Percentiles rank a stretch among this genome's conserved stretches.
Conservation (phyloP, 2,113 vertebrate species). For the Felis catus region F.catus_Fca126_mat1.0 CM031414.1:54525501-54526000, state of each 20-base stretch:
- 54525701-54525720: background rate
- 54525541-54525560: background rate
- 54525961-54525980: background rate
- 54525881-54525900: background rate
- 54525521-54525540: background rate
- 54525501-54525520: background rate
- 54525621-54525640: background rate
- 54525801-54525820: background rate
- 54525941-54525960: background rate
- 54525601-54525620: background rate
- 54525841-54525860: background rate
- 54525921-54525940: no score
- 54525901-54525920: fast-evolving
- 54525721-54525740: background rate
- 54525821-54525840: background rate
- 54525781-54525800: background rate
- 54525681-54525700: background rate
- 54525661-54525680: constrained; percentile 38
- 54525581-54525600: background rate
- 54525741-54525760: background rate
- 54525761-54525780: background rate
- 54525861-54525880: no score
- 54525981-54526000: background rate
- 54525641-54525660: background rate
- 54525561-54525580: constrained; percentile 16